Percentiles rank a stretch among this genome's conserved stretches.
Evolutionary conservation across 2,888 invertebrate species (phyloP).

Genomic region (Himalopsyche kuldschensis): DNA sequence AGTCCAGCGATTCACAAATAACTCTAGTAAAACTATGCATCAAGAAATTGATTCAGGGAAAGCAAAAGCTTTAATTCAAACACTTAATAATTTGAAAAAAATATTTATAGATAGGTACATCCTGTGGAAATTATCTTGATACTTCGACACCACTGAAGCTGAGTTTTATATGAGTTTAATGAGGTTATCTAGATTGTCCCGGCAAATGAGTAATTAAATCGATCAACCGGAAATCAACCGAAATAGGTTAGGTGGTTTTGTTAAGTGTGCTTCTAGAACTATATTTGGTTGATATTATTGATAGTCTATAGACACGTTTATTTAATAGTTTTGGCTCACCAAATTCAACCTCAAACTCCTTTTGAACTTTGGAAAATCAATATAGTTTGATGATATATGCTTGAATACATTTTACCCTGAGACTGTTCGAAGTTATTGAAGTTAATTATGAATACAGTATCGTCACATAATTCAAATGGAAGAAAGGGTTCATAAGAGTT

Average conservation of each 20-base stretch:
- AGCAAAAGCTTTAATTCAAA: no score
- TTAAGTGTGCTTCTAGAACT: background rate
- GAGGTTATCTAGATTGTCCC: background rate
- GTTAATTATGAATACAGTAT: no score
- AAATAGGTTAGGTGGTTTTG: background rate
- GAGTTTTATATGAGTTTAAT: background rate
- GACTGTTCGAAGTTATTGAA: no score
- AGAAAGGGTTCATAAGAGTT: no score
- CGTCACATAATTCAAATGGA: no score
- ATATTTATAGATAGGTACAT: no score
- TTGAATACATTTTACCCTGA: no score
- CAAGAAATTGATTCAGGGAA: no score
- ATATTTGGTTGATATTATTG: background rate
- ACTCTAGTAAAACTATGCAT: no score
- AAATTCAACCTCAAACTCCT: background rate
- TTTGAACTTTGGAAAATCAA: background rate
- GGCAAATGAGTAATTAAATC: background rate
- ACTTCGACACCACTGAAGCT: background rate
- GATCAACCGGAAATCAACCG: background rate
- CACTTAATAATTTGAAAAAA: no score
- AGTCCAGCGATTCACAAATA: no score
- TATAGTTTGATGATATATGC: background rate
- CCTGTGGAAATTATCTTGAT: no score
- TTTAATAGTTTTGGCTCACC: background rate
- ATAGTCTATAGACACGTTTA: background rate